Conservation (phyloP, 2,888 invertebrate species). For the Hedychridium roseum region DNA sequence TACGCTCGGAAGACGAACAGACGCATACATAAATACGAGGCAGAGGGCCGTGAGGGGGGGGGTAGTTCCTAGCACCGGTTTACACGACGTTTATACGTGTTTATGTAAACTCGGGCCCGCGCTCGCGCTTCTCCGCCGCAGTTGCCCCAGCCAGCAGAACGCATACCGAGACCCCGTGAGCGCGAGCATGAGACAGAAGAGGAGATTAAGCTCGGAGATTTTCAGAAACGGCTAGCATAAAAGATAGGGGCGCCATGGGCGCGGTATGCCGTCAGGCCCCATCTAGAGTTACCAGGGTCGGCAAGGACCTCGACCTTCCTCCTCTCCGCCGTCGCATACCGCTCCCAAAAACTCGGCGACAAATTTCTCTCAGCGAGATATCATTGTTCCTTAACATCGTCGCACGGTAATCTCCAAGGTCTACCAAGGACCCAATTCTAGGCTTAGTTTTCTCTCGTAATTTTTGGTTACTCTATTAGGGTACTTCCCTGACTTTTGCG, state of each 20-base stretch:
- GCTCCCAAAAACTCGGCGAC: too few relatives aligned
- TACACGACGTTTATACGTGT: slow-evolving; percentile 50
- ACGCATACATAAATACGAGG: slow-evolving; percentile 8
- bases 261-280: slow-evolving; percentile 48
- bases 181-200: too few relatives aligned
- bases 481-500: too few relatives aligned
- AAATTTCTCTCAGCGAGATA: too few relatives aligned
- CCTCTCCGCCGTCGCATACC: too few relatives aligned
- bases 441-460: too few relatives aligned
- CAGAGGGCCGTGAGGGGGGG: slow-evolving; percentile 8
- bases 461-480: too few relatives aligned
- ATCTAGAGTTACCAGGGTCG: slow-evolving; percentile 56
- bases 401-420: too few relatives aligned
- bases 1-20: slow-evolving; percentile 7
- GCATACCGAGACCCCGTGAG: too few relatives aligned
- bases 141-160: slow-evolving; percentile 37
- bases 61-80: slow-evolving; percentile 28
- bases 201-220: slow-evolving; percentile 55
- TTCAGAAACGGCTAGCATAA: slow-evolving; percentile 54
- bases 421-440: too few relatives aligned
- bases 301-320: too few relatives aligned
- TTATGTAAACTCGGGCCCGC: slow-evolving; percentile 42
- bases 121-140: slow-evolving; percentile 40
- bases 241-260: slow-evolving; percentile 57
- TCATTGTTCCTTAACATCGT: too few relatives aligned